Base-by-base conservation (phyloP, 2,888 invertebrate species). In the Oscheius myriophilus region DNA sequence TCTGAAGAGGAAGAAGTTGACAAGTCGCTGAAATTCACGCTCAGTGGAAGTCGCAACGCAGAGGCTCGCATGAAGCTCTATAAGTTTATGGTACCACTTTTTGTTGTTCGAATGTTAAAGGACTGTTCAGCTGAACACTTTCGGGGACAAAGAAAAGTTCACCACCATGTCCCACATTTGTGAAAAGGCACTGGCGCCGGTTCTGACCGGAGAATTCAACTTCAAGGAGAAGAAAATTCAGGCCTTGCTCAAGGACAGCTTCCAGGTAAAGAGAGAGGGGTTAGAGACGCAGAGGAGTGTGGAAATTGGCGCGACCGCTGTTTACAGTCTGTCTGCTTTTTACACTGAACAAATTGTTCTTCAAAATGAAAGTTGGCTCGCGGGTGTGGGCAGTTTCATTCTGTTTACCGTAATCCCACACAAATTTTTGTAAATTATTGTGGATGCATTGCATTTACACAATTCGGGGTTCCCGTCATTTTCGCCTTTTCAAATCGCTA, bases 31-130 rank as follows among this genome's bases (percentile, higher is more conserved):
- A 68, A 66, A 43, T 75, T 70, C 66, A 57, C 66, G 23, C 52
- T 78, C 25, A 65, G 58, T 49, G 78, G 78, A 16, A 45, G 43
- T 33, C 12, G 57, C 16, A 58, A 72, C 26, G 23, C 45, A 26
- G 66, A 39, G 39, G 33, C 54, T 2, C 43, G 78, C 26, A 69
- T 76, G 64, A 61, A 53, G 21, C 54, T 78, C 21, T 78, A 78
- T 57, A 67, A 69, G 42, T 78, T 78, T 45, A 78, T 78, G 76
- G 76, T 76, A 55, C n/a, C n/a, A 33, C 9, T 33, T 33, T 26
- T 46, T 46, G 7, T 45, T 45, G n/a, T 14, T 9, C 11, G 12
- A 6, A 7, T 54, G 18, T 11, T 11, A 21, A 18, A 49, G 23
- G 11, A 49, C 18, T 18, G 23, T 74, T 68, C 51, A 76, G 76